A percentile compares a stretch with the other conserved stretches of the same genome.
phyloP scores from a whole-genome alignment of 2,797 vertebrate genomes.

The Limosa lapponica region DNA sequence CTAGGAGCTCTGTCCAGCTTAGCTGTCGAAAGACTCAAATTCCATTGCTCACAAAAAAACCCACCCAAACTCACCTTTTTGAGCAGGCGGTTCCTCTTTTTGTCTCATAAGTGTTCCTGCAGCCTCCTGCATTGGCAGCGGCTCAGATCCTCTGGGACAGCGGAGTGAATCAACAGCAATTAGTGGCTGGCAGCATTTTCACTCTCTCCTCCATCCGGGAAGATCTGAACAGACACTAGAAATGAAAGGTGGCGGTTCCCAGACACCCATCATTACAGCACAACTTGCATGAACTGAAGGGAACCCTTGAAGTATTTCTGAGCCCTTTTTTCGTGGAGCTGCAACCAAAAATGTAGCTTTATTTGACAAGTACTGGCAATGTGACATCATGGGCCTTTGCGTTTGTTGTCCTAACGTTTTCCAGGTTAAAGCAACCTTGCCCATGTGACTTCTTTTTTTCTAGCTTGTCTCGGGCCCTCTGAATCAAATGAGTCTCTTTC shows the following conservation, averaged over 20 bases:
- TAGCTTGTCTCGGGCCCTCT: neutral
- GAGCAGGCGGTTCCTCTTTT: slow-evolving; percentile 8
- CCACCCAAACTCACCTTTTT: neutral
- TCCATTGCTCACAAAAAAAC: neutral
- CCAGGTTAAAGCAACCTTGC: neutral
- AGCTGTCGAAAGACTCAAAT: neutral
- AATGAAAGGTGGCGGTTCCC: neutral
- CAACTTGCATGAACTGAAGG: neutral
- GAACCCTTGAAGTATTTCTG: neutral
- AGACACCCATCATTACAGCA: neutral
- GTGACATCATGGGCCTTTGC: neutral
- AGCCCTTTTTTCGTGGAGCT: neutral
- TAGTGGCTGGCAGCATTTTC: slow-evolving; percentile 21
- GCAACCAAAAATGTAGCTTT: neutral
- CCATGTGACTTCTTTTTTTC: neutral
- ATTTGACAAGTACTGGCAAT: neutral
- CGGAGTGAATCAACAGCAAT: slow-evolving; percentile 28
- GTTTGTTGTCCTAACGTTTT: neutral
- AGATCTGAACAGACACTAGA: neutral
- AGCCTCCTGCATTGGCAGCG: neutral
- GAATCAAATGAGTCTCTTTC: neutral
- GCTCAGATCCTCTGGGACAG: neutral
- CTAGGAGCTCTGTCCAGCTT: neutral
- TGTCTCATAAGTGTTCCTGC: neutral
- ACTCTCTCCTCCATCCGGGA: neutral